Base-by-base conservation (phyloP, 2,797 vertebrate genomes). In the Sebastes umbrosus region DNA sequence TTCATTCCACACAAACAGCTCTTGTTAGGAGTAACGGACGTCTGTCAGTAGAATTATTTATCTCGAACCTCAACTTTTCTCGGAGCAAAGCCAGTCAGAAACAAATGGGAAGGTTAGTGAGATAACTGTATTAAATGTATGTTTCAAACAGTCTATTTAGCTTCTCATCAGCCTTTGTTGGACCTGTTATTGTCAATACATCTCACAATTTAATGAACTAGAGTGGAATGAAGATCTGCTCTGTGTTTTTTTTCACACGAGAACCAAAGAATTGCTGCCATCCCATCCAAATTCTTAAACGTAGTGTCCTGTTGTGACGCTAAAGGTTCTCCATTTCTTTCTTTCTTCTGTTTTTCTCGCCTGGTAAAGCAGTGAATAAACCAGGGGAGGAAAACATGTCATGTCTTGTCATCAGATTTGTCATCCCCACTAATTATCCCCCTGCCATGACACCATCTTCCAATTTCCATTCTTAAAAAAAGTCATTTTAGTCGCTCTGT, bases 221-320 rank as follows among this genome's bases (percentile, higher is more conserved):
- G 22, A 85, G 81, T 83, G 80, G 86, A 86, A 87, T 92, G 84
- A 90, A 88, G 82, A 87, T 88, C 69, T 82, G 39, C 77, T 86
- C 69, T 63, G 14, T 29, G 54, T 50, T 58, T 50, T 65, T 31
- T 80, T 83, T 80, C 73, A 84, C 79, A 85, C 39, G 64, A 86
- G 87, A 93, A 94, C 95, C 93, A 95, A 95, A 95, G 93, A 95
- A 79, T 90, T 89, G 71, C 74, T 24, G 54, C 82, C 85, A 82
- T 82, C 69, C 74, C 76, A 86, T 87, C 75, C 12, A 50, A 77
- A 74, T 62, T 81, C 50, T 77, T 79, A 12, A 76, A 63, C 57
- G 10, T 69, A 2, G 34, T 66, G 77, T 85, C 74, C 20, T 20
- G 27, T 79, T 25, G 16, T 68, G 76, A 80, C 20, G 20, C 50